Evolutionary conservation across 2,113 vertebrate genomes (phyloP), one percentile per base, ranked within the genome.

Genomic region (human (Homo sapiens)): DNA sequence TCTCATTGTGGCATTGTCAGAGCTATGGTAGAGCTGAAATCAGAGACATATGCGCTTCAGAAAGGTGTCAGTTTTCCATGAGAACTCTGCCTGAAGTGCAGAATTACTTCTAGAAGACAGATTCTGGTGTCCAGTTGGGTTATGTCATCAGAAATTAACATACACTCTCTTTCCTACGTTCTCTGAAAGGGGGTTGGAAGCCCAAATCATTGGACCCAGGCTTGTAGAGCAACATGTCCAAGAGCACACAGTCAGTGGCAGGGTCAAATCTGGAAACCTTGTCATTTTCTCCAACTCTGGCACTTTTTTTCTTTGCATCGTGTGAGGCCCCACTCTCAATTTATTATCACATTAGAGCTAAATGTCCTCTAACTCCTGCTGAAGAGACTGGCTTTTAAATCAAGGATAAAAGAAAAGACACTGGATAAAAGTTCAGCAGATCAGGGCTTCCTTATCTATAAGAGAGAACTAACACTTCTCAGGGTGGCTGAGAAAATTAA

Each of bases 61-160:
- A 79, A 84, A 90, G 13, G 73, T 35, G 22, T 55, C 55, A 7
- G 17, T 82, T 93, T 61, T 61, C 73, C 27, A 5, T 30, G 35
- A 75, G 10, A 97, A 68, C 32, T 22, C 32, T 35, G 22, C 12
- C 75, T 50, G 48, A 43, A 40, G 17, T 52, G 50, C 30, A 22
- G 35, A 89, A 43, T 43, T 40, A 35, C 82, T 73, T 14, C 32
- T n/a, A 59, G 45, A 52, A 95, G 17, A 79, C 52, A 66, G 30
- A 81, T 40, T 78, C 45, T 86, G 38, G 35, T 40, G 45, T 82
- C 50, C 16, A 43, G 2, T 3, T 90, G 88, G 32, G 50, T 66
- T 82, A 9, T 78, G 4, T 27, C 16, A 25, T 91, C 86, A 91
- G 76, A 97, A 94, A 95, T 48, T 35, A 86, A 87, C 52, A 64